Evolutionary conservation across 2,888 invertebrate genomes (phyloP).

Genomic region (Agapetus fuscipes): DNA sequence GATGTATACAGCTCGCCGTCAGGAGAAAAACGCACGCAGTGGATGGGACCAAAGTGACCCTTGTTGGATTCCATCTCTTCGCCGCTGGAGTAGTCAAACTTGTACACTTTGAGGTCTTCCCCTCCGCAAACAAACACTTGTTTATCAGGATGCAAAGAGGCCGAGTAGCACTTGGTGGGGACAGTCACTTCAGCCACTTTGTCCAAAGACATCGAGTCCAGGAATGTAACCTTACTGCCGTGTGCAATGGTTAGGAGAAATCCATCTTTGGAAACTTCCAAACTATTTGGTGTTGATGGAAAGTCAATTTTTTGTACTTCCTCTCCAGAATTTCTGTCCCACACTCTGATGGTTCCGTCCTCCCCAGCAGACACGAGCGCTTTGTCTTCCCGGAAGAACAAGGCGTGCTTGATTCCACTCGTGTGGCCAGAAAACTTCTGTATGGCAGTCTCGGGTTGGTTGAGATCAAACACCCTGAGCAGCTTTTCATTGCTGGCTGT

Average conservation of each 20-base stretch:
- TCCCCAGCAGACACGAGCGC: constrained; percentile 86
- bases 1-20: constrained; percentile 97
- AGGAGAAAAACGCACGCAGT: constrained; percentile 89
- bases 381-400: constrained; percentile 75
- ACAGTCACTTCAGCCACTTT: constrained; percentile 79
- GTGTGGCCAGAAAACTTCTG: constrained; percentile 80
- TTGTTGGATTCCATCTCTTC: constrained; percentile 94
- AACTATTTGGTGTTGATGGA: constrained; percentile 71
- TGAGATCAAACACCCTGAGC: constrained; percentile 83
- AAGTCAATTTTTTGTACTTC: too few relatives aligned
- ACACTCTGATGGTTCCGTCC: constrained; percentile 81
- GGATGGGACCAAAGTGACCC: constrained; percentile 96
- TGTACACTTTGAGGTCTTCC: constrained; percentile 96
- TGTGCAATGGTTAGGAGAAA: constrained; percentile 78
- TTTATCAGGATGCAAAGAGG: constrained; percentile 84
- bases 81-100: constrained; percentile 88
- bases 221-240: constrained; percentile 57
- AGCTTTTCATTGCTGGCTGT: constrained; percentile 95
- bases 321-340: constrained; percentile 71
- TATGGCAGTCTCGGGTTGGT: constrained; percentile 71
- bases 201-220: constrained; percentile 65
- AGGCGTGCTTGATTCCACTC: constrained; percentile 72
- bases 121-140: constrained; percentile 93
- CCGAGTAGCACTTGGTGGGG: constrained; percentile 84
- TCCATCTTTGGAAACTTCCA: constrained; percentile 85